phyloP scores from a whole-genome alignment of 1,140 invertebrate species.

The Caerostris extrusa region DNA sequence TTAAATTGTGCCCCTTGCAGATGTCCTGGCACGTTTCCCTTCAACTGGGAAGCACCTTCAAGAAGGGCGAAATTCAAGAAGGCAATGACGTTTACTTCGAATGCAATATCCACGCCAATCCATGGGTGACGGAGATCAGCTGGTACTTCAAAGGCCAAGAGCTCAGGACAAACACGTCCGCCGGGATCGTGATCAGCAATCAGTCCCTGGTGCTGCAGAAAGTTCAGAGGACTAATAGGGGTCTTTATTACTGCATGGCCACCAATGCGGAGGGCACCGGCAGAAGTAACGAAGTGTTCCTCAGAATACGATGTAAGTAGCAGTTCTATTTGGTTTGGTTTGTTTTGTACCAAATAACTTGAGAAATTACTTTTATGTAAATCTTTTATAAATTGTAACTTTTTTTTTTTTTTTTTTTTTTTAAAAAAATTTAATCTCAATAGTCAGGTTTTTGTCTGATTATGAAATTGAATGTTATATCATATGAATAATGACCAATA shows the following conservation, averaged over 20 bases:
- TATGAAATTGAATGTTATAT: too few species aligned
- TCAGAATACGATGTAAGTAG: slow-evolving; percentile 84
- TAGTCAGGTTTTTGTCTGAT: too few species aligned
- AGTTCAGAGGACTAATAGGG: slow-evolving; percentile 83
- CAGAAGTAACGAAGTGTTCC: slow-evolving; percentile 90
- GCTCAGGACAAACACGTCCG: slow-evolving; percentile 87
- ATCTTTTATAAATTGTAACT: too few species aligned
- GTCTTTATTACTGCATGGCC: slow-evolving; percentile 92
- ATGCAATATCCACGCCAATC: slow-evolving; percentile 93
- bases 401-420: too few species aligned
- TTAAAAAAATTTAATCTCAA: too few species aligned
- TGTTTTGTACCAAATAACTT: neutral
- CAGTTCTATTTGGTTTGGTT: slow-evolving; percentile 80
- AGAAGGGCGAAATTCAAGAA: slow-evolving; percentile 88
- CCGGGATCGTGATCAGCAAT: slow-evolving; percentile 90
- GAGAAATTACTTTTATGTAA: neutral
- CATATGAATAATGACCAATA: too few species aligned
- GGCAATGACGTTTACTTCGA: slow-evolving; percentile 94
- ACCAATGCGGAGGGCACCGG: slow-evolving; percentile 94
- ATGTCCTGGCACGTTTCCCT: slow-evolving; percentile 91
- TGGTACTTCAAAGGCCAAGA: slow-evolving; percentile 84
- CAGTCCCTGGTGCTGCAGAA: slow-evolving; percentile 90
- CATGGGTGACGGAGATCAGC: slow-evolving; percentile 89
- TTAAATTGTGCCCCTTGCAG: slow-evolving; percentile 82
- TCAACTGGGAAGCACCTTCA: slow-evolving; percentile 90